Conservation (phyloP, 2,888 invertebrate species). For the Blera fallax region DNA sequence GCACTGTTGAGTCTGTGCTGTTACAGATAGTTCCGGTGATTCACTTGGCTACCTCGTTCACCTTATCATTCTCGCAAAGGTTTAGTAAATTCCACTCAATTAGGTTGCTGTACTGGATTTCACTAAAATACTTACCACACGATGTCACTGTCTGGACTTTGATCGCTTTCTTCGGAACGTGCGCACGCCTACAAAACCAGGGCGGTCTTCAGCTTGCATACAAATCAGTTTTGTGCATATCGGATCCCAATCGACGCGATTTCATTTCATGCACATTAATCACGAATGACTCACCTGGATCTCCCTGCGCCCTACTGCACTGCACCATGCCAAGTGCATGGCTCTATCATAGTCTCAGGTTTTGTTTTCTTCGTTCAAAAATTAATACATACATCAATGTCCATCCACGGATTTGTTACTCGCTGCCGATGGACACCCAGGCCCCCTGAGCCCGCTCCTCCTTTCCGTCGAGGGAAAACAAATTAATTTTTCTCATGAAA, state of each 20-base stretch:
- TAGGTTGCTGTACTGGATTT: too few species aligned
- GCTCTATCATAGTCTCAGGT: neutral
- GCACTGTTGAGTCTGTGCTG: too few species aligned
- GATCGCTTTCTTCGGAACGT: conserved; percentile 39
- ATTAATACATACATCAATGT: conserved; percentile 61
- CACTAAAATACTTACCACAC: neutral
- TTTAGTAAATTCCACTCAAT: too few species aligned
- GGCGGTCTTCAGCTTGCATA: conserved; percentile 36
- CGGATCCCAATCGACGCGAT: conserved; percentile 34
- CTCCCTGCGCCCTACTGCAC: neutral
- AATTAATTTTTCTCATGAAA: conserved; percentile 47
- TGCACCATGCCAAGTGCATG: conserved; percentile 14
- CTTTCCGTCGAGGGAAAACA: conserved; percentile 11
- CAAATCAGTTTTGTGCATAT: conserved; percentile 40
- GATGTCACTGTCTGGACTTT: conserved; percentile 44
- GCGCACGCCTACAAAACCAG: conserved; percentile 45
- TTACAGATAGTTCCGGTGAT: too few species aligned
- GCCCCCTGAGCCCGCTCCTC: neutral
- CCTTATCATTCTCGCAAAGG: too few species aligned
- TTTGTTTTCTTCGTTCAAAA: conserved; percentile 15
- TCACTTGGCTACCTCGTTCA: too few species aligned
- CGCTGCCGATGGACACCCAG: conserved; percentile 26
- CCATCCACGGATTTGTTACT: conserved; percentile 47
- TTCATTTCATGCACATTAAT: conserved; percentile 39
- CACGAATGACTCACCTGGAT: conserved; percentile 23